Base-by-base conservation (phyloP, 1,140 invertebrate genomes). In the Zaprionus ornatus region DNA sequence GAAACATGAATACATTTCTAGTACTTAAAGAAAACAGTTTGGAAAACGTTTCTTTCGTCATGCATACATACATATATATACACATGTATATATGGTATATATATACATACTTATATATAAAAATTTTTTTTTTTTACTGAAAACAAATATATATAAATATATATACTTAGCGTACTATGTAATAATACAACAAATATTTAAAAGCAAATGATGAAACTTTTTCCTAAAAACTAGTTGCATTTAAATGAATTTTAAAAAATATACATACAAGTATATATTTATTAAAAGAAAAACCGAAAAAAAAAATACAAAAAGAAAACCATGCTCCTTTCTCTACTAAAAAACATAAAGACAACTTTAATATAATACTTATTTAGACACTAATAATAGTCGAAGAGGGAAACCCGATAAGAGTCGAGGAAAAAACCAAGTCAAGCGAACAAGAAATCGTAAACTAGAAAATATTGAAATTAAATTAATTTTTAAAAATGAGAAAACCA, bases 221-320 rank as follows among this genome's bases (percentile, higher is more conserved):
- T 87, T 87, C 84, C 84, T 87, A 87, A 79, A 79, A 88, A 87
- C 84, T 87, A 87, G 84, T 87, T 87, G 84, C 84, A 87, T 87
- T 87, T 87, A 87, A 87, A 87, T 71, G 84, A 87, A 87, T 87
- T 87, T 87, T 87, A 87, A 87, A 87, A 84, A 82, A 83, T 87
- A 87, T 87, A 87, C 84, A 80, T 82, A 82, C 76, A 84, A 75
- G 83, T 77, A 91, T 86, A 91, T 82, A 90, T 90, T 90, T 90
- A 85, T 85, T 86, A 63, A 74, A 74, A 23, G 61, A 82, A 75
- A 57, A 56, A 63, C 67, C 63, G 79, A 56, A 74, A 77, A 76
- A 60, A 66, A 52, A 48, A 32, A 42, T 64, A 48, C 17, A 67
- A 54, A 37, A 79, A 72, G 57, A 64, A 79, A 80, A 74, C 65